Conservation (phyloP, 2,888 invertebrate genomes). For the Temnothorax rugatulus region DNA sequence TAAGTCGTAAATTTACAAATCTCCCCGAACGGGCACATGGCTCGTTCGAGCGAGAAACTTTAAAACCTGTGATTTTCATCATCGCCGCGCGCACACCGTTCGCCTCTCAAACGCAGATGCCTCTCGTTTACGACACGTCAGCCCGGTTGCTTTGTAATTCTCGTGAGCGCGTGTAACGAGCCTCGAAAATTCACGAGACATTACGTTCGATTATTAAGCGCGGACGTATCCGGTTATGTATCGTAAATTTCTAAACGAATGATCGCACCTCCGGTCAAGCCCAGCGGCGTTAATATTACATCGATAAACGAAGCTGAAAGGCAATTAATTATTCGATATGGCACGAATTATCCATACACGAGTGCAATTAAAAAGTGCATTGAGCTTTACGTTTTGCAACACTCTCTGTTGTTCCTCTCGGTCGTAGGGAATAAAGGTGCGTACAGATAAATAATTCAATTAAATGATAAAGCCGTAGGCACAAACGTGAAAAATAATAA, state of each 20-base stretch:
- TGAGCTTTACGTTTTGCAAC: not conserved
- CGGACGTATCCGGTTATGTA: slow-evolving; percentile 45
- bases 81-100: slow-evolving; percentile 25
- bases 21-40: slow-evolving; percentile 9
- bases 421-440: not conserved
- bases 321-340: slow-evolving; percentile 48
- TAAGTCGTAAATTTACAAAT: slow-evolving; percentile 52
- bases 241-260: slow-evolving; percentile 56
- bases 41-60: slow-evolving; percentile 46
- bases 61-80: slow-evolving; percentile 54
- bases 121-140: slow-evolving; percentile 52
- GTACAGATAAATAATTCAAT: slow-evolving; percentile 12
- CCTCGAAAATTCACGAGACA: slow-evolving; percentile 58
- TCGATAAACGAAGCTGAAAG: slow-evolving; percentile 50
- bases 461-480: slow-evolving; percentile 1
- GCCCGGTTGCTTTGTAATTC: slow-evolving; percentile 48
- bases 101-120: slow-evolving; percentile 49
- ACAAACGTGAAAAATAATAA: not conserved
- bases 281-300: slow-evolving; percentile 38
- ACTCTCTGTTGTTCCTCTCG: not conserved
- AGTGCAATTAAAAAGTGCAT: slow-evolving; percentile 15
- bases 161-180: slow-evolving; percentile 45
- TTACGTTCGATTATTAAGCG: slow-evolving; percentile 56
- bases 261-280: slow-evolving; percentile 37
- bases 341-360: slow-evolving; percentile 9